A percentile compares a stretch with the other conserved stretches of the same genome.
Evolutionary conservation across 2,113 vertebrate species (phyloP).

Genomic region (Corythoichthys intestinalis): DNA sequence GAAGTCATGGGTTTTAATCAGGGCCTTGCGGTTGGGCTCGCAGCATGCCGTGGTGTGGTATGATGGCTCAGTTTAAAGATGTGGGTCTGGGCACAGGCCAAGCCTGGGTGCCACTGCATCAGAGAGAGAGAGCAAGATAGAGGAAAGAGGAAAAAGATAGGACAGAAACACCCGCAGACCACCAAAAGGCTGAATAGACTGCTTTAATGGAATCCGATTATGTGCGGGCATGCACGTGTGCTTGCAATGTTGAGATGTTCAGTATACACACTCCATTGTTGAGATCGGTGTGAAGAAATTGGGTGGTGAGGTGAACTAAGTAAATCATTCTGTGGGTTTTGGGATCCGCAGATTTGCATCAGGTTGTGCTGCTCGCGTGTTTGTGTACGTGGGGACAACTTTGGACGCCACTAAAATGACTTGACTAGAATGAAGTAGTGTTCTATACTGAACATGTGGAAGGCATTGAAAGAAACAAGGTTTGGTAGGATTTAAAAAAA

Average conservation of each 20-base stretch:
- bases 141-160: constrained; percentile 15
- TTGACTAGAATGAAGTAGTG: constrained; percentile 38
- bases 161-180: constrained; percentile 37
- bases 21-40: constrained; percentile 46
- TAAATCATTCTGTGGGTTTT: constrained; percentile 50
- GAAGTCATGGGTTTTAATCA: constrained; percentile 71
- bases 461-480: background rate
- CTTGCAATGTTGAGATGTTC: constrained; percentile 11
- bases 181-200: constrained; percentile 35
- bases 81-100: constrained; percentile 63
- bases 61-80: constrained; percentile 66
- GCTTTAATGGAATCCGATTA: constrained; percentile 45
- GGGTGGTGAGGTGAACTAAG: constrained; percentile 47
- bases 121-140: constrained; percentile 16
- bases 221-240: constrained; percentile 41
- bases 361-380: constrained; percentile 40
- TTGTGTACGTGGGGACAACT: constrained; percentile 31
- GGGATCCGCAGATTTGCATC: constrained; percentile 39
- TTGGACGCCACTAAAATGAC: constrained; percentile 43
- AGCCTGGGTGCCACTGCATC: constrained; percentile 57
- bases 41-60: constrained; percentile 55
- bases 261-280: constrained; percentile 8
- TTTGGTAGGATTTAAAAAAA: background rate
- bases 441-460: constrained; percentile 39
- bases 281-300: constrained; percentile 47